phyloP scores from a whole-genome alignment of 2,797 vertebrate species.

The Ceyx erithaca region DNA sequence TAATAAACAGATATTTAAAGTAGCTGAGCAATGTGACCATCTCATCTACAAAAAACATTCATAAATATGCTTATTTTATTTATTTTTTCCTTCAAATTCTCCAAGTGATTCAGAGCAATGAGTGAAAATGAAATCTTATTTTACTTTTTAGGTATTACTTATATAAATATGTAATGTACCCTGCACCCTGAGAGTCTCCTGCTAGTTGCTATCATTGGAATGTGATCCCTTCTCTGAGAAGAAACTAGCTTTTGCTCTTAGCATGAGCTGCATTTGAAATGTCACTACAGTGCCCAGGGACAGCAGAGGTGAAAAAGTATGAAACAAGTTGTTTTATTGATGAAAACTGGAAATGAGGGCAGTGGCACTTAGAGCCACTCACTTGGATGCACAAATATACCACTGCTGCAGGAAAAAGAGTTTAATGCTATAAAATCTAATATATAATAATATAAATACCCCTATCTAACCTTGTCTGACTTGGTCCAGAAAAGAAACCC shows the following conservation, averaged over 20 bases:
- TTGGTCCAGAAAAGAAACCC: neutral
- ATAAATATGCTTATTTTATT: neutral
- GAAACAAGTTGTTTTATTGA: conserved; percentile 18
- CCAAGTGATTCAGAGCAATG: neutral
- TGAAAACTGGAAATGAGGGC: neutral
- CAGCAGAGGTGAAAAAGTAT: neutral
- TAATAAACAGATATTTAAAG: neutral
- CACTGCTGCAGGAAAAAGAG: neutral
- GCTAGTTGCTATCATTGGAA: neutral
- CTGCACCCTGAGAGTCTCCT: neutral
- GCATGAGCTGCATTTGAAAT: neutral
- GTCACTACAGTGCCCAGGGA: neutral
- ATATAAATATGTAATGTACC: neutral
- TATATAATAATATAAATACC: neutral
- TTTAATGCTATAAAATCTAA: neutral
- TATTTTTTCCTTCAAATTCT: neutral
- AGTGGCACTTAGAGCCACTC: neutral
- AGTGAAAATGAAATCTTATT: neutral
- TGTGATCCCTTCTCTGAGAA: neutral
- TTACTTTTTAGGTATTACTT: conserved; percentile 6
- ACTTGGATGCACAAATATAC: neutral
- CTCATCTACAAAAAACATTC: neutral
- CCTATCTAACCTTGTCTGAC: neutral
- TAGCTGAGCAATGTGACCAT: neutral
- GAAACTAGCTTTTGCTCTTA: neutral